Conservation (phyloP, 1,140 invertebrate genomes). For the Cyclina sinensis region DNA sequence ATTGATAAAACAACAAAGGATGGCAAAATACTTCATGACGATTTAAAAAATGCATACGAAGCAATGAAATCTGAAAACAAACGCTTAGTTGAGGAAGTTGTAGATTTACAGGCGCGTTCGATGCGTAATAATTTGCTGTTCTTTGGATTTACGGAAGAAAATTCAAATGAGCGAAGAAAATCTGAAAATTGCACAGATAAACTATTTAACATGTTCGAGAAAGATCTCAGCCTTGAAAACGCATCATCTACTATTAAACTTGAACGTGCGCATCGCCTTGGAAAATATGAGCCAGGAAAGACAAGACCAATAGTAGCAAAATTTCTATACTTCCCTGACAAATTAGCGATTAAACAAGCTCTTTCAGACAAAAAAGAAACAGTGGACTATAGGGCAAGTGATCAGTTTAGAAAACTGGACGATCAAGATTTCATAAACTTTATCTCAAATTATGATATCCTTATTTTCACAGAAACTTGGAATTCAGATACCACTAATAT, state of each 20-base stretch:
- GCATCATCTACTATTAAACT: not conserved
- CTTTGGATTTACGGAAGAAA: not conserved
- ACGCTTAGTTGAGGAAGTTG: not conserved
- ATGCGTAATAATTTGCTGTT: not conserved
- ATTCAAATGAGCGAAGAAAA: not conserved
- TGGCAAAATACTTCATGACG: not conserved
- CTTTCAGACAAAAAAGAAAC: not conserved
- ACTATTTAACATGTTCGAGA: too few species aligned
- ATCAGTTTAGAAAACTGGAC: slow-evolving; percentile 18
- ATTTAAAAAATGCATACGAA: not conserved
- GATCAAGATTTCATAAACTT: slow-evolving; percentile 35
- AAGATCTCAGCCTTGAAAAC: not conserved
- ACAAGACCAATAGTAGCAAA: not conserved
- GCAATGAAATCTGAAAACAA: not conserved
- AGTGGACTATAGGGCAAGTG: not conserved
- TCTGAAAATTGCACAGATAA: not conserved
- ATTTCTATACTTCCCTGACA: not conserved
- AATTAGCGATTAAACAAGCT: not conserved
- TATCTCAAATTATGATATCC: slow-evolving; percentile 27
- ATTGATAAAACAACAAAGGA: not conserved
- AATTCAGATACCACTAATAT: not conserved
- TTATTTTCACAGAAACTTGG: slow-evolving; percentile 54
- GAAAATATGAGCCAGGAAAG: not conserved
- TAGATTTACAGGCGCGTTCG: not conserved
- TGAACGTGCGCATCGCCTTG: not conserved